Evolutionary conservation across 2,888 invertebrate species (phyloP).

Genomic region (Gortyna flavago): DNA sequence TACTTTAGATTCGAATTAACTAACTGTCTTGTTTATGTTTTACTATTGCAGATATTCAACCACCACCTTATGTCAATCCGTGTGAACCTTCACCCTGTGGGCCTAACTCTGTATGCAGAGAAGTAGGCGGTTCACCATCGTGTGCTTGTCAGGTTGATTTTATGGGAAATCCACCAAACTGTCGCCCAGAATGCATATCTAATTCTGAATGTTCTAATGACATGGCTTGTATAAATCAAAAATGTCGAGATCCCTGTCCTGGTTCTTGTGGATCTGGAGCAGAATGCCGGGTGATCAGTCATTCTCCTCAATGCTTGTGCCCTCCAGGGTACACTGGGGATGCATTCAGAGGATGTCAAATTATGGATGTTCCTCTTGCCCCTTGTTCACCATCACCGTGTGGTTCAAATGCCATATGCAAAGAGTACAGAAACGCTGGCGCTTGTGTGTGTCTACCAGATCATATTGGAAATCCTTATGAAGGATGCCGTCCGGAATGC

Average conservation of each 20-base stretch:
- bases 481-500: conserved; percentile 94
- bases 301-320: conserved; percentile 94
- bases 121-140: conserved; percentile 91
- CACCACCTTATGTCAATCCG: conserved; percentile 84
- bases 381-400: conserved; percentile 93
- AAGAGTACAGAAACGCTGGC: conserved; percentile 92
- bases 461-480: conserved; percentile 94
- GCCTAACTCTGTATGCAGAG: conserved; percentile 92
- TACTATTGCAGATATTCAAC: conserved; percentile 77
- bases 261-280: conserved; percentile 93
- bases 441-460: conserved; percentile 92
- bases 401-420: conserved; percentile 93
- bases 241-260: conserved; percentile 93
- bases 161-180: conserved; percentile 92
- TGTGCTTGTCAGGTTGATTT: conserved; percentile 93
- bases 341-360: conserved; percentile 90
- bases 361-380: conserved; percentile 85
- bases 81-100: conserved; percentile 95
- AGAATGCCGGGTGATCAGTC: conserved; percentile 93
- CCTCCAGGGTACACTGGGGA: conserved; percentile 91
- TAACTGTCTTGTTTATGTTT: conserved; percentile 30
- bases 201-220: conserved; percentile 93
- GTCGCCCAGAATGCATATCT: conserved; percentile 93
- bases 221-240: conserved; percentile 93
- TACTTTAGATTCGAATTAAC: conserved; percentile 18